phyloP scores from a whole-genome alignment of 2,113 vertebrate genomes.

The Plestiodon gilberti region DNA sequence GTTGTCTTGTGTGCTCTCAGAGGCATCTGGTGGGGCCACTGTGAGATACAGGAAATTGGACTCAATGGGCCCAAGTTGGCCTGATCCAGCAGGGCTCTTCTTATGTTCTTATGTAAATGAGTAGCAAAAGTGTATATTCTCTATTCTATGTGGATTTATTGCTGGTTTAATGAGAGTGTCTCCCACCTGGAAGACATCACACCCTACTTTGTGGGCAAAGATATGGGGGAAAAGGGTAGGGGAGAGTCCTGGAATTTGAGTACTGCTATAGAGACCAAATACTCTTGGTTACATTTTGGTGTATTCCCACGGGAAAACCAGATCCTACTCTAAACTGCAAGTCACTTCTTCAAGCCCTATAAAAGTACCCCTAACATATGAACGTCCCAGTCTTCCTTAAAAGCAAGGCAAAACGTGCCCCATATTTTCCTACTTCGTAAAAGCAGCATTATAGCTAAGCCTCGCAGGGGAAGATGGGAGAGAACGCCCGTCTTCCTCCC shows the following conservation, averaged over 20 bases:
- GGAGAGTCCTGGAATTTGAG: not conserved
- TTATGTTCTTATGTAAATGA: not conserved
- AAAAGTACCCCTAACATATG: not conserved
- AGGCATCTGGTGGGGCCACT: no score
- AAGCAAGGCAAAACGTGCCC: not conserved
- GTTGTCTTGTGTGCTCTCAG: no score
- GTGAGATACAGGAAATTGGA: no score
- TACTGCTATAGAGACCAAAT: not conserved
- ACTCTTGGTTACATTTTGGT: not conserved
- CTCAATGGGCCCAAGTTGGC: no score
- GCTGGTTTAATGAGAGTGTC: not conserved
- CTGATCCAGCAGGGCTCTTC: no score
- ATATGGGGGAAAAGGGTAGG: not conserved
- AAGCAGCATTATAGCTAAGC: not conserved
- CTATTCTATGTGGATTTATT: not conserved
- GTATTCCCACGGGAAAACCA: not conserved
- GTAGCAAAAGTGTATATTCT: not conserved
- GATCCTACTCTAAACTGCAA: not conserved
- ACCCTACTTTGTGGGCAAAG: not conserved
- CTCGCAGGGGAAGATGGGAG: not conserved
- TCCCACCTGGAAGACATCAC: not conserved
- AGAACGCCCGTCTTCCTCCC: not conserved
- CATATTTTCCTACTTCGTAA: no score
- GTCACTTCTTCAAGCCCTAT: not conserved
- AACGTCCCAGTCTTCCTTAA: no score